A percentile compares a stretch with the other conserved stretches of the same genome.
Conservation (phyloP, 2,113 vertebrate species). For the Tonatia bakeri region DNA sequence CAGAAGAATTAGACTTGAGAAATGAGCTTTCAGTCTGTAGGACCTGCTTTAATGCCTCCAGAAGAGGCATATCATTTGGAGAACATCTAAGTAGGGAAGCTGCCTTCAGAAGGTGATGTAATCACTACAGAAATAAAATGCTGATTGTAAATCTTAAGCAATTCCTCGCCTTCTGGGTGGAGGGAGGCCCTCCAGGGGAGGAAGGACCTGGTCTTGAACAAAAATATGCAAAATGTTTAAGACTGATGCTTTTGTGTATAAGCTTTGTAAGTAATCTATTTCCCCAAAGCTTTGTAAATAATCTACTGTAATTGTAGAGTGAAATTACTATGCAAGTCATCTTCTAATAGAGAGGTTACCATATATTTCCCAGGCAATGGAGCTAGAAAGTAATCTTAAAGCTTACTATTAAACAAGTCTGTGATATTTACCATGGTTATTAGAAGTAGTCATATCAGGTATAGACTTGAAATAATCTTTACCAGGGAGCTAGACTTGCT, state of each 20-base stretch:
- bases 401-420: background rate
- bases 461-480: background rate
- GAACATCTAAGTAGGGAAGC: background rate
- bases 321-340: background rate
- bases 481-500: background rate
- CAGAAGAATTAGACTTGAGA: background rate
- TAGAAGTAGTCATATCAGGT: background rate
- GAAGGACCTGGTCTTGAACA: background rate
- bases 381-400: background rate
- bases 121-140: background rate
- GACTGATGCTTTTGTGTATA: background rate
- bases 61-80: background rate
- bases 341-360: background rate
- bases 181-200: background rate
- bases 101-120: background rate
- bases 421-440: background rate
- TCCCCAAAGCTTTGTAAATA: too few relatives aligned
- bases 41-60: background rate
- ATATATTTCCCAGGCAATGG: background rate
- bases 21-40: background rate
- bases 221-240: background rate
- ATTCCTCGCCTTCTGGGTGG: accelerated
- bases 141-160: background rate
- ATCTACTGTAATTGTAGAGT: background rate
- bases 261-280: background rate